Evolutionary conservation across 1,140 invertebrate genomes (phyloP).

Genomic region (Spodoptera frugiperda): DNA sequence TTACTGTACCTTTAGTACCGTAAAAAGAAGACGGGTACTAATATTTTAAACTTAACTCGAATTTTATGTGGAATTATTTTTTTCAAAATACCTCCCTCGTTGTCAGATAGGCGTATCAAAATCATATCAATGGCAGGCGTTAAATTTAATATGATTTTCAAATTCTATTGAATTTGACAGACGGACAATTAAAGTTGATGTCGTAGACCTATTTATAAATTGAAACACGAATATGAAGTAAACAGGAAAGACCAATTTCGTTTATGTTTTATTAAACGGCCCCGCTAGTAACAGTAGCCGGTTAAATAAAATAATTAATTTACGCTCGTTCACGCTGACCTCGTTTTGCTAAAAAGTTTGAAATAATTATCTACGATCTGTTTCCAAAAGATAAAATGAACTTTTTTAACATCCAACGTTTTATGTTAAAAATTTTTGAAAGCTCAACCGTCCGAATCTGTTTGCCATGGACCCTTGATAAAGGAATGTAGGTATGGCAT

Average conservation of each 20-base stretch:
- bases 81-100: constrained; percentile 4
- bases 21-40: too few species aligned
- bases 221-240: background rate
- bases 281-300: background rate
- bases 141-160: constrained; percentile 7
- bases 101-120: background rate
- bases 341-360: constrained; percentile 12
- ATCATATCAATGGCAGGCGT: too few species aligned
- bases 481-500: background rate
- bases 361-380: constrained; percentile 17
- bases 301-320: background rate
- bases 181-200: background rate
- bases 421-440: background rate
- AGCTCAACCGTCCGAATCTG: background rate
- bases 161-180: background rate
- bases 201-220: too few species aligned
- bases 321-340: background rate
- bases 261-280: background rate
- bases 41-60: too few species aligned
- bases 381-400: background rate
- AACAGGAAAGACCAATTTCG: background rate
- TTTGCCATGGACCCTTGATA: background rate
- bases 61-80: too few species aligned
- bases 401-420: background rate
- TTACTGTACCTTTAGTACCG: too few species aligned